Evolutionary conservation across 2,888 invertebrate species (phyloP), one percentile per base, ranked within the genome.

Genomic region (Ectobius pallidus): DNA sequence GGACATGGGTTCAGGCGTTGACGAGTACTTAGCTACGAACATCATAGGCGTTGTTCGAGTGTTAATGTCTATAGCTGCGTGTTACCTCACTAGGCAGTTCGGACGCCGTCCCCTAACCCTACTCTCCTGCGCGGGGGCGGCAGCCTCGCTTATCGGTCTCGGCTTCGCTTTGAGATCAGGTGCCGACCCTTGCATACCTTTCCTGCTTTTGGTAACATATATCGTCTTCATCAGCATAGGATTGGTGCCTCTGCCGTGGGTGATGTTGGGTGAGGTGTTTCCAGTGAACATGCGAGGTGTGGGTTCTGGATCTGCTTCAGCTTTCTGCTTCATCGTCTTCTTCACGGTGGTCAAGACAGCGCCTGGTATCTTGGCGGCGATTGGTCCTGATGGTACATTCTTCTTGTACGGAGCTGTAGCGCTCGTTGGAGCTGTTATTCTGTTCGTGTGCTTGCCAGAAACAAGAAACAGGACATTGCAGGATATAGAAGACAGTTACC

Each of bases 251-350:
- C 79, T 92, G 67, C 92, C 92, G 0, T 92, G 92, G 89, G 88
- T 91, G 34, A 88, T 92, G 87, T 89, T 90, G 76, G 91, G 91
- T 0, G 92, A 93, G 81, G 76, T 79, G 34, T 92, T 91, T 78
- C 87, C 91, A 0, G 85, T 86, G 1, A 85, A 84, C 72, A 85
- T 87, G 0, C 84, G 90, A 39, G 91, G 91, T 0, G 79, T 90
- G 0, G 91, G 91, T 0, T 89, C 91, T 0, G 91, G 91, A 0
- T 84, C 91, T 11, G 88, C 89, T 67, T 87, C 90, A 0, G 87
- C 88, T n/a, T 86, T 88, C 34, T 87, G 88, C 0, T 91, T 90
- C 78, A 79, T 87, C 4, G 85, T 90, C 1, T 88, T 90, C 75
- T 92, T 92, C 78, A 76, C 85, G 1, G 89, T 90, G 1, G 90